Conservation (phyloP, 1,140 invertebrate species). For the Helicoverpa zea region DNA sequence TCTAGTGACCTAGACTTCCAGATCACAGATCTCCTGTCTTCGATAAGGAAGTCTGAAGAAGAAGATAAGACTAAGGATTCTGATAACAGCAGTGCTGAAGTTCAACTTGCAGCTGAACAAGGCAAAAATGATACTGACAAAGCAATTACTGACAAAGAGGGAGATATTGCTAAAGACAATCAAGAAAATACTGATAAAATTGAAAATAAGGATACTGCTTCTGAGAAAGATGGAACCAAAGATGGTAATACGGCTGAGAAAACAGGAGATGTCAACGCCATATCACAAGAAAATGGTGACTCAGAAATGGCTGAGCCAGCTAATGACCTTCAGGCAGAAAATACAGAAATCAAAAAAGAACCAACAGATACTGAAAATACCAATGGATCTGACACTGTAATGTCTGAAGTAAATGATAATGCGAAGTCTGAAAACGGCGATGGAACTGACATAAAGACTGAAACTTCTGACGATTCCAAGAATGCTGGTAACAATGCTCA, state of each 20-base stretch:
- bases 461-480: too few relatives aligned
- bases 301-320: neutral
- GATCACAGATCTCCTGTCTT: conserved; percentile 64
- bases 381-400: neutral
- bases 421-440: too few relatives aligned
- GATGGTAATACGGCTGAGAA: neutral
- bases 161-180: neutral
- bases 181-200: conserved; percentile 15
- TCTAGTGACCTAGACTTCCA: conserved; percentile 63
- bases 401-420: neutral
- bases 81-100: conserved; percentile 35
- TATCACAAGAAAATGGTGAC: too few relatives aligned
- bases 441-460: too few relatives aligned
- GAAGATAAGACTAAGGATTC: conserved; percentile 10
- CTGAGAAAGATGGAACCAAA: neutral
- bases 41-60: conserved; percentile 63
- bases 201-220: neutral
- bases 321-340: neutral
- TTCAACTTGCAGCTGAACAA: conserved; percentile 32
- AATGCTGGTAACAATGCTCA: too few relatives aligned
- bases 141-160: neutral
- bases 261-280: too few relatives aligned
- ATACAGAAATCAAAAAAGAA: neutral
- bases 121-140: neutral
- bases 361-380: neutral